Evolutionary conservation across 2,888 invertebrate genomes (phyloP).

Genomic region (Thecocarcelia acutangulata): DNA sequence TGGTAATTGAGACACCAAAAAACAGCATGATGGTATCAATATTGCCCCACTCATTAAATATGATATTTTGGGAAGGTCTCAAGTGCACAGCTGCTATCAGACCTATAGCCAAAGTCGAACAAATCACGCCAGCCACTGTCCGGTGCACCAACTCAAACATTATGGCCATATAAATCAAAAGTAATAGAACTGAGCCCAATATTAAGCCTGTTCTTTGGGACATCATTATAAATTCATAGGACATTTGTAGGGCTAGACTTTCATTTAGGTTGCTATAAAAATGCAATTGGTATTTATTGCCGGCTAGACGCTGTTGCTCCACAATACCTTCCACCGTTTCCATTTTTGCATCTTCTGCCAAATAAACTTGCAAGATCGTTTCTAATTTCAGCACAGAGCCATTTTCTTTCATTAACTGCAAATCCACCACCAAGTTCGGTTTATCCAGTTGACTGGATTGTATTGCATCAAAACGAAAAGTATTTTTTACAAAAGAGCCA

Average conservation of each 20-base stretch:
- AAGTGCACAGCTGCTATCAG: slow-evolving; percentile 55
- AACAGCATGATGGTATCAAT: slow-evolving; percentile 65
- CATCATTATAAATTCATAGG: slow-evolving; percentile 39
- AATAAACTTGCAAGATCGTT: slow-evolving; percentile 19
- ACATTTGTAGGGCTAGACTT: slow-evolving; percentile 56
- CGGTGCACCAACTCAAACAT: slow-evolving; percentile 64
- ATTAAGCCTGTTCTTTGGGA: slow-evolving; percentile 36
- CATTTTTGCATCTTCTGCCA: neutral
- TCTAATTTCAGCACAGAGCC: neutral
- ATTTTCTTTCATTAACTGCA: slow-evolving; percentile 7
- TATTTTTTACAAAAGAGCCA: slow-evolving; percentile 55
- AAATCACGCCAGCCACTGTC: slow-evolving; percentile 63
- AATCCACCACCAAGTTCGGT: neutral
- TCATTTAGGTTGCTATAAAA: slow-evolving; percentile 47
- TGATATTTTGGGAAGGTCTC: slow-evolving; percentile 50
- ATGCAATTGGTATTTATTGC: slow-evolving; percentile 42
- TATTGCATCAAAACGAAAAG: slow-evolving; percentile 16
- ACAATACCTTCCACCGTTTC: slow-evolving; percentile 40
- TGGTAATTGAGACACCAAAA: slow-evolving; percentile 66
- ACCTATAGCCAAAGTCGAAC: slow-evolving; percentile 59
- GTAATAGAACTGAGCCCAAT: slow-evolving; percentile 31
- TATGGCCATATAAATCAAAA: slow-evolving; percentile 55
- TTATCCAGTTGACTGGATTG: neutral
- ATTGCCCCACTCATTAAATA: slow-evolving; percentile 66
- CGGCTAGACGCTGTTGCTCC: neutral